These are phyloP conservation scores for Chrysolina haemoptera DNA, from an alignment of 2,888 invertebrate species.

Conservation along the genomic window DNA sequence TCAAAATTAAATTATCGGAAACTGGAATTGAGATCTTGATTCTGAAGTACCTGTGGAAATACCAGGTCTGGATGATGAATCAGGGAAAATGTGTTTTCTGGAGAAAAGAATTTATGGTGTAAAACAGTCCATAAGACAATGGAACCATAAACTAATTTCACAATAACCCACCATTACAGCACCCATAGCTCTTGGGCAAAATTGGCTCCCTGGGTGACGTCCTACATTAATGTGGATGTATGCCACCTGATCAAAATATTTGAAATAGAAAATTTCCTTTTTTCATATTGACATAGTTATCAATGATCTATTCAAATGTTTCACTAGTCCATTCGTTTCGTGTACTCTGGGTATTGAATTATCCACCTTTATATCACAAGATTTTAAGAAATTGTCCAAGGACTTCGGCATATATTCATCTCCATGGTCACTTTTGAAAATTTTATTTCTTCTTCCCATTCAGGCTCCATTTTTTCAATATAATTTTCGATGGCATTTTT, in stretches of 20 bases:
- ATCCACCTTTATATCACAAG: not conserved
- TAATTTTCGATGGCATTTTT: conserved; percentile 5
- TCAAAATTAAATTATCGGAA: too few relatives aligned
- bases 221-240: not conserved
- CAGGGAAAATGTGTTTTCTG: too few relatives aligned
- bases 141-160: too few relatives aligned
- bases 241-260: not conserved
- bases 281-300: not conserved
- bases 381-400: conserved; percentile 9
- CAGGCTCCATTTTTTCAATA: not conserved
- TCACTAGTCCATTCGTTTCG: not conserved
- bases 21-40: too few relatives aligned
- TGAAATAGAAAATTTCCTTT: not conserved
- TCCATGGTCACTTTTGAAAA: conserved; percentile 13
- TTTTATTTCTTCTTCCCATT: not conserved
- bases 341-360: not conserved
- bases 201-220: not conserved
- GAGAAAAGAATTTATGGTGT: too few relatives aligned
- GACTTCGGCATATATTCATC: conserved; percentile 4
- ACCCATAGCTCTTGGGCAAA: not conserved
- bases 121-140: too few relatives aligned
- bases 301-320: not conserved
- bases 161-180: not conserved
- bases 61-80: too few relatives aligned
- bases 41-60: too few relatives aligned